Evolutionary conservation across 2,797 vertebrate genomes (phyloP), one percentile per base, ranked within the genome.

Genomic region (Anisognathus igniventris): DNA sequence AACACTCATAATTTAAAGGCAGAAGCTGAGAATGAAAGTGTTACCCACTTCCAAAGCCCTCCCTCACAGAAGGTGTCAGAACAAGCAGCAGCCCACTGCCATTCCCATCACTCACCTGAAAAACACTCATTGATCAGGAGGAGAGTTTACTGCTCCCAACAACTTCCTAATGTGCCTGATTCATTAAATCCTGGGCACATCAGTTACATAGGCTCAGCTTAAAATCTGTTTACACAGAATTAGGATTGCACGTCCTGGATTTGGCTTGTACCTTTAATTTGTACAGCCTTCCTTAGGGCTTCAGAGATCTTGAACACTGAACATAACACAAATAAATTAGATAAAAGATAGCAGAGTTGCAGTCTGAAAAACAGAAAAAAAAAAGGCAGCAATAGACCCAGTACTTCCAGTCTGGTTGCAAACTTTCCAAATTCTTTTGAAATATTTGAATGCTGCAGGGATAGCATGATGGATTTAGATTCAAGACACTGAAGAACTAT

Each of bases 401-500:
- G 14, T 39, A 14, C 25, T 88, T 76, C 42, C 57, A 78, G 20
- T 54, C 39, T 78, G 33, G 39, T 74, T 91, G 64, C 68, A 74
- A 90, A 81, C 78, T 56, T 90, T 53, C 56, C 60, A 84, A 91
- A 84, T 86, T 88, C 57, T 70, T 85, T 77, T 79, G 24, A 85
- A 96, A 90, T 82, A 76, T 16, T 92, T 44, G 44, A 76, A 44
- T 35, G 27, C 64, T 88, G 12, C 68, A 82, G 8, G 31, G 61
- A 31, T 70, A 91, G 68, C 61, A 60, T 85, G 71, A 93, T 92
- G 48, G 79, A 96, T 95, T 95, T 90, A 79, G n/a, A 74, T 61
- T 72, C 77, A 86, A 88, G 84, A 71, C 86, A 74, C 28, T 67
- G 57, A 92, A 93, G 73, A 82, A 77, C 70, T 66, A 56, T 47